Conservation (phyloP, 2,113 vertebrate genomes). For the Seriola dumerili region DNA sequence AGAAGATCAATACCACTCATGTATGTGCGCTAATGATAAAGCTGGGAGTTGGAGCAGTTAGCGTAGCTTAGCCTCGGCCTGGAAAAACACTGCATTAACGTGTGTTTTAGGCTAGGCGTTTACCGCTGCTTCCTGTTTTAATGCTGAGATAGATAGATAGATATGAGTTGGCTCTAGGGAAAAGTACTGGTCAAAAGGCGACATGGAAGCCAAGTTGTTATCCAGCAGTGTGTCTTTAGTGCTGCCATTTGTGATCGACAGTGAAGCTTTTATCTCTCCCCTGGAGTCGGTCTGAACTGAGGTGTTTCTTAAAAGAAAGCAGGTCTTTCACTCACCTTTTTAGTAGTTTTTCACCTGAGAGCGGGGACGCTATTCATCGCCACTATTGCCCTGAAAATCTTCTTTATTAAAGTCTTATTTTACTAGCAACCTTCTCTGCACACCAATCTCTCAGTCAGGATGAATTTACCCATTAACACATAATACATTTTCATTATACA, state of each 20-base stretch:
- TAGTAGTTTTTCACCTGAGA: slow-evolving; percentile 32
- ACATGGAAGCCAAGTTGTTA: not conserved
- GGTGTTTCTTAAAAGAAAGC: slow-evolving; percentile 1
- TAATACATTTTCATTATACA: not conserved
- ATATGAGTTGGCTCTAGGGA: slow-evolving; percentile 29
- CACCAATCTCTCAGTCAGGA: not conserved
- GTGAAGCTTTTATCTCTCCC: slow-evolving; percentile 68
- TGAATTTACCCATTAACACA: not conserved
- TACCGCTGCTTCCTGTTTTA: too few species aligned
- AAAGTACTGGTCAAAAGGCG: slow-evolving; percentile 28
- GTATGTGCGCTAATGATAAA: too few species aligned
- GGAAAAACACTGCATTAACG: too few species aligned
- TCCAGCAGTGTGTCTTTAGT: slow-evolving; percentile 65
- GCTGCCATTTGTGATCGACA: slow-evolving; percentile 71
- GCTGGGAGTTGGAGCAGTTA: too few species aligned
- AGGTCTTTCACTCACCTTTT: slow-evolving; percentile 58
- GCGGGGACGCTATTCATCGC: not conserved
- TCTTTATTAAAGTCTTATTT: not conserved
- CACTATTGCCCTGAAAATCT: not conserved
- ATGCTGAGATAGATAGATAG: too few species aligned
- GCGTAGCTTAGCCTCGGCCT: too few species aligned
- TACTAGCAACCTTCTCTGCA: not conserved
- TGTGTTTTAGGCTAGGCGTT: too few species aligned
- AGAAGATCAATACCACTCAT: too few species aligned
- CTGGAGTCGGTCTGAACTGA: slow-evolving; percentile 19